Conservation (phyloP, 2,113 vertebrate species). For the Varanus salvator region DNA sequence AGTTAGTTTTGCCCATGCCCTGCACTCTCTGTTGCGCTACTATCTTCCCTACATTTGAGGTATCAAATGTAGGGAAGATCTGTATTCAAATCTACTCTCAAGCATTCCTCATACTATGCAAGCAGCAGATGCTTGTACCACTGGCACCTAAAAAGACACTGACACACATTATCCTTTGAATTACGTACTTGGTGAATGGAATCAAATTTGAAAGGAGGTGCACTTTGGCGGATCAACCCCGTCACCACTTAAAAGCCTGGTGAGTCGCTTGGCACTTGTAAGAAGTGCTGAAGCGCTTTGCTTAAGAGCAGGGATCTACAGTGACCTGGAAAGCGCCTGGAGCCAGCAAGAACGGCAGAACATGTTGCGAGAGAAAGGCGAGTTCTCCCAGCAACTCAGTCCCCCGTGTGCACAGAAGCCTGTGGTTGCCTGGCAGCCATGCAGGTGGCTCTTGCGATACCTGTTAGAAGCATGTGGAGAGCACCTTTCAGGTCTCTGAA, state of each 20-base stretch:
- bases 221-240: neutral
- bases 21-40: neutral
- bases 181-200: neutral
- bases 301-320: neutral
- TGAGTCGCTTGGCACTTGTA: neutral
- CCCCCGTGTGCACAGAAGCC: neutral
- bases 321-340: neutral
- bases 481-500: neutral
- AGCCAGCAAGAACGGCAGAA: neutral
- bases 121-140: neutral
- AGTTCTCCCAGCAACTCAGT: neutral
- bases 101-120: neutral
- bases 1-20: neutral
- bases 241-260: neutral
- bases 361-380: neutral
- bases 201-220: neutral
- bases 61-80: neutral
- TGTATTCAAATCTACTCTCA: neutral
- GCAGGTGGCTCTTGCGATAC: too few species aligned
- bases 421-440: neutral
- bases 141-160: neutral
- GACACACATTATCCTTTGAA: neutral
- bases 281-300: neutral
- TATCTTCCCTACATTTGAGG: too few species aligned
- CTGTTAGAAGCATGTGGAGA: too few species aligned